Conservation (phyloP, 2,113 vertebrate species). For the Alethe diademata region DNA sequence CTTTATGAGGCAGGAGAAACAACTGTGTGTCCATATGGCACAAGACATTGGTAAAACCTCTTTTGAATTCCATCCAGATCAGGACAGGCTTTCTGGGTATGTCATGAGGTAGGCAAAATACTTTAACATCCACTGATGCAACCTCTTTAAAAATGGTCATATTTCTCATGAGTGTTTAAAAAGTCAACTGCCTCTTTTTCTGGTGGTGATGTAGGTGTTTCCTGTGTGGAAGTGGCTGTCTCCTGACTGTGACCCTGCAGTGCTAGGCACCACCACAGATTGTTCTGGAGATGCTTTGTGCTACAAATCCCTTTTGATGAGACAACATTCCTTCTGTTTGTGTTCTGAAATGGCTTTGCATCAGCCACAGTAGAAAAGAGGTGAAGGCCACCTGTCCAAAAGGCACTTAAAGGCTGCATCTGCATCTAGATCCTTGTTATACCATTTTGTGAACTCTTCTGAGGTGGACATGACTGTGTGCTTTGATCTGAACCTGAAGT, state of each 20-base stretch:
- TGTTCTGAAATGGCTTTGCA: not conserved
- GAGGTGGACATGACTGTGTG: too few species aligned
- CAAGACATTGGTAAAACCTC: not conserved
- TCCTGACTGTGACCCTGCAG: not conserved
- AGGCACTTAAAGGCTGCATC: not conserved
- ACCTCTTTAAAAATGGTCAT: not conserved
- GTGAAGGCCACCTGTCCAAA: not conserved
- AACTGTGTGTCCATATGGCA: not conserved
- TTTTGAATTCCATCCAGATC: not conserved
- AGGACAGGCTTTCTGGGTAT: not conserved
- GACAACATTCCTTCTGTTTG: rapidly evolving
- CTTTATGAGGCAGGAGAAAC: not conserved
- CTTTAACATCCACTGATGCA: rapidly evolving
- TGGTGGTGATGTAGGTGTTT: not conserved
- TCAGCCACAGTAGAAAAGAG: not conserved
- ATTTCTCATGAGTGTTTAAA: not conserved
- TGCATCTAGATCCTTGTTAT: not conserved
- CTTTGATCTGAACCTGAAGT: not conserved
- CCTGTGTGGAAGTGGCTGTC: not conserved
- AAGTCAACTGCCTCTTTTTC: not conserved
- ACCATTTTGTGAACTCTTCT: not conserved
- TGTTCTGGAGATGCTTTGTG: not conserved
- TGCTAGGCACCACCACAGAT: too few species aligned
- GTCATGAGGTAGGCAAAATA: not conserved
- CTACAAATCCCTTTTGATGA: not conserved